Conservation (phyloP, 2,888 invertebrate genomes). For the Macaria notata region DNA sequence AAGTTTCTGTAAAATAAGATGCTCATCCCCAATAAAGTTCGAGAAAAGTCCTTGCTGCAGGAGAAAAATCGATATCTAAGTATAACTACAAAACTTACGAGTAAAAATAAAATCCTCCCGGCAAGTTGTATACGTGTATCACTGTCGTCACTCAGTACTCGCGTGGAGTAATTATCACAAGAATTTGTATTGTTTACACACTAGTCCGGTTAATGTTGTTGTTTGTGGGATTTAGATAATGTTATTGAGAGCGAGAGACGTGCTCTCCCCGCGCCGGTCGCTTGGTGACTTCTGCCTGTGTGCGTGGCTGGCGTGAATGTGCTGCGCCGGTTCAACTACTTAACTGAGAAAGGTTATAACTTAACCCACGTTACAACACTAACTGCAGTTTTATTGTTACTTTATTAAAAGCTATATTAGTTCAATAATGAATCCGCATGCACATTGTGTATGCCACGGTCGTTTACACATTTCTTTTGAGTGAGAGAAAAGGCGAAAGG, state of each 20-base stretch:
- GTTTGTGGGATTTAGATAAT: constrained; percentile 31
- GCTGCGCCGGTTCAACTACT: constrained; percentile 49
- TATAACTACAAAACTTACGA: constrained; percentile 43
- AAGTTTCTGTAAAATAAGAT: not conserved
- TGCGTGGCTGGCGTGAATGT: constrained; percentile 54
- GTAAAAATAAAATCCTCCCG: constrained; percentile 36
- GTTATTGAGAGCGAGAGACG: constrained; percentile 35
- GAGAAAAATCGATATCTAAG: constrained; percentile 46
- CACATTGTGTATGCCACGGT: constrained; percentile 68
- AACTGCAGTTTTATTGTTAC: constrained; percentile 23
- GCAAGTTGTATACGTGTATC: constrained; percentile 38
- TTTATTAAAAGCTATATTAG: constrained; percentile 26
- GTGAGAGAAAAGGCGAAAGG: constrained; percentile 76
- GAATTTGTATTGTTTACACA: constrained; percentile 44
- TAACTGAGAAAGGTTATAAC: constrained; percentile 42
- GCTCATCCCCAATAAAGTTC: not conserved
- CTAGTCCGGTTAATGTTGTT: constrained; percentile 26
- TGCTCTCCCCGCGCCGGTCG: constrained; percentile 40
- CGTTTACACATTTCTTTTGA: constrained; percentile 73
- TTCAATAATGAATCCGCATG: constrained; percentile 46
- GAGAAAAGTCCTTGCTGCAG: constrained; percentile 6
- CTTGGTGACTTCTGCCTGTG: constrained; percentile 58
- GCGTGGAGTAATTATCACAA: constrained; percentile 41
- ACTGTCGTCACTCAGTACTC: constrained; percentile 39
- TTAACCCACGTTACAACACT: constrained; percentile 12